Evolutionary conservation across 2,888 invertebrate genomes (phyloP), one percentile per base, ranked within the genome.

Genomic region (Phlogophora meticulosa): DNA sequence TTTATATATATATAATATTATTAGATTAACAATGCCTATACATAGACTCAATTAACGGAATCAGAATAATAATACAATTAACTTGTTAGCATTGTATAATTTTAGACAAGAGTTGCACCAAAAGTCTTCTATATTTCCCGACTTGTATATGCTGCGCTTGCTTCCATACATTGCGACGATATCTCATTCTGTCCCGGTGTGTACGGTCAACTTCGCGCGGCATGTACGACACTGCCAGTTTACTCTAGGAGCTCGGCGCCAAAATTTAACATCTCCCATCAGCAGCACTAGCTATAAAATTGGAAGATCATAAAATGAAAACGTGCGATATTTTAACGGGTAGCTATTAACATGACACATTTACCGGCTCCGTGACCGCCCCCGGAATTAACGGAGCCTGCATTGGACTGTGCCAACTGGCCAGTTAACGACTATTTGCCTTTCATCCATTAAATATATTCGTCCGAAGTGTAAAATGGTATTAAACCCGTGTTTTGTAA

Each of bases 261-360:
- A 61, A 46, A 66, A 79, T 71, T 65, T 61, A 67, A 76, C 74
- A 70, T 66, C 67, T 60, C 57, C 66, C 64, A 71, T 76, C 82
- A 71, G 64, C 77, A 78, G 71, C 77, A 85, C 87, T 85, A 80
- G 82, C 75, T 78, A 88, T 91, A 88, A 90, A 91, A 91, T 89
- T 87, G 88, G 85, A 85, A 87, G 87, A 86, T 87, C 90, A 90
- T 91, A 90, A 90, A 91, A 89, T 87, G 86, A 85, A 85, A 88
- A 85, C 78, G 85, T 83, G 88, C 85, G 80, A 90, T 92, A 91
- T 90, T 90, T 92, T 86, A 92, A 86, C 83, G 76, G 81, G 71
- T 77, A 68, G 71, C 86, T 82, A 92, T 93, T 93, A 92, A 90
- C 89, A 91, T 91, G 91, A 91, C 92, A 91, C 89, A 90, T 90